phyloP scores from a whole-genome alignment of 2,113 vertebrate species.

The Phaetusa simplex region DNA sequence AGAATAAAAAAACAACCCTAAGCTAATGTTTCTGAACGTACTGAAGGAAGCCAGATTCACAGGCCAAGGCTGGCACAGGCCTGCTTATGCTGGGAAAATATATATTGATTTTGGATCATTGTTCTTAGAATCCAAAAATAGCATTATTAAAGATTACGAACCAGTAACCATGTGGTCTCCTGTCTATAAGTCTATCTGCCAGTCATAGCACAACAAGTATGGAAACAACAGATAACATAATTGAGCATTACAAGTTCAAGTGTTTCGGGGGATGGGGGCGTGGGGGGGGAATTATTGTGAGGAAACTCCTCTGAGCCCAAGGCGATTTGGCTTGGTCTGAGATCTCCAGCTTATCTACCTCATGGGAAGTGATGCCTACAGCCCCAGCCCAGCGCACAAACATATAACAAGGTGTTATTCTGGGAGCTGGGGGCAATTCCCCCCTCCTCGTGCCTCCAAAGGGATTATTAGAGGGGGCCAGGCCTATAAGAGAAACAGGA shows the following conservation, averaged over 20 bases:
- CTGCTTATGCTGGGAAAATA: slow-evolving; percentile 37
- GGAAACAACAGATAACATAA: slow-evolving; percentile 1
- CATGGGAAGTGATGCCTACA: not conserved
- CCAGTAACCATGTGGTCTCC: not conserved
- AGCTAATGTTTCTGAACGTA: not conserved
- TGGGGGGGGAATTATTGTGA: not conserved
- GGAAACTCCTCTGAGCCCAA: not conserved
- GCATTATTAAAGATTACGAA: slow-evolving; percentile 11
- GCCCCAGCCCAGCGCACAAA: not conserved
- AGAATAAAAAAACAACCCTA: not conserved
- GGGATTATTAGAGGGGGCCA: not conserved
- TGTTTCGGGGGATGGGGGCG: not conserved
- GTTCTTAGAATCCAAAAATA: slow-evolving; percentile 14
- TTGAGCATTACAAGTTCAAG: not conserved
- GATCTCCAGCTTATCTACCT: not conserved
- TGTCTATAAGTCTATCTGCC: not conserved
- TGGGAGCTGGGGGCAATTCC: not conserved
- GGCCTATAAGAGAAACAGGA: not conserved
- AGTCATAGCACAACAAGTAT: not conserved
- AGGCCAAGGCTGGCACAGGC: slow-evolving; percentile 21
- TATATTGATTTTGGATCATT: slow-evolving; percentile 48
- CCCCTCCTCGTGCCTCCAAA: rapidly evolving
- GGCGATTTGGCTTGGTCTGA: not conserved
- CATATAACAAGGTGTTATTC: not conserved
- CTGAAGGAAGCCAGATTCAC: not conserved